A percentile compares a stretch with the other conserved stretches of the same genome.
These are phyloP conservation scores for Rhinopomastus cyanomelas DNA, from an alignment of 2,113 vertebrate species.

Conservation along the genomic window DNA sequence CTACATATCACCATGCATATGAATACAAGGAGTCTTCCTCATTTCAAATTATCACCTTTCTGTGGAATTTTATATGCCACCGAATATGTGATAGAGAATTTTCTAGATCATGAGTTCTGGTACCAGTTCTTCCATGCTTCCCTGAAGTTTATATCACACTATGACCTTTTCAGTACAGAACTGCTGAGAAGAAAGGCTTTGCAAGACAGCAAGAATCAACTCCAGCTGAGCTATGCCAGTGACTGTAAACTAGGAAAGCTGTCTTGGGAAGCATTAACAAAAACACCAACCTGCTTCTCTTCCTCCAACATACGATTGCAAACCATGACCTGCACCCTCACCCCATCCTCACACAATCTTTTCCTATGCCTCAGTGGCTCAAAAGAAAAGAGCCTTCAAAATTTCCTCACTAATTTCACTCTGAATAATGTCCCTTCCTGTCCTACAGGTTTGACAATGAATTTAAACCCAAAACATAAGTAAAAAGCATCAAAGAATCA, in stretches of 20 bases:
- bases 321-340: neutral
- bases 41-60: neutral
- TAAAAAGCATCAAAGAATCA: neutral
- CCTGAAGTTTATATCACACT: neutral
- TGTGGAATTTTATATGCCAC: neutral
- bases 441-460: neutral
- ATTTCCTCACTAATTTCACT: neutral
- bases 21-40: neutral
- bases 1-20: no score
- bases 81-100: neutral
- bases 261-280: neutral
- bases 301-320: neutral
- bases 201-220: neutral
- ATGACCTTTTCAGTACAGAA: neutral
- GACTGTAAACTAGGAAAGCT: neutral
- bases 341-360: neutral
- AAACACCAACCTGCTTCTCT: neutral
- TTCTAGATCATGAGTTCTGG: neutral
- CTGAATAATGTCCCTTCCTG: neutral
- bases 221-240: neutral
- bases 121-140: neutral
- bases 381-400: neutral
- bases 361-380: neutral
- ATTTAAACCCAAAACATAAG: neutral
- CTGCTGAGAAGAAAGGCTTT: neutral